Percentiles rank a stretch among this genome's conserved stretches.
These are phyloP conservation scores for Phodopus roborovskii DNA, from an alignment of 2,113 vertebrate genomes.

Conservation along the genomic window DNA sequence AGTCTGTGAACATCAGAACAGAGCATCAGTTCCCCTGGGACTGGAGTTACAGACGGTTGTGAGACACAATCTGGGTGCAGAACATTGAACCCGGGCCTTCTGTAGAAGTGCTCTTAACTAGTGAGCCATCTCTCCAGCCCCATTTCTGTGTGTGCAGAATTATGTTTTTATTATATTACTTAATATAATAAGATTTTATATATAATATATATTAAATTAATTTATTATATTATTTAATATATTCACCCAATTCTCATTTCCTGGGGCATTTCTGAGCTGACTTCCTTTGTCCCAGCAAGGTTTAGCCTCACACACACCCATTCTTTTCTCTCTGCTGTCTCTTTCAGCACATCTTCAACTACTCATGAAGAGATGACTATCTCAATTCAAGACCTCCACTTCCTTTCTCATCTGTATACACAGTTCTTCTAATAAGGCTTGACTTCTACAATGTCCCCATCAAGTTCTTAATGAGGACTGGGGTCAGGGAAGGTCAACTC, in stretches of 20 bases:
- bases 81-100: not conserved
- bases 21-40: not conserved
- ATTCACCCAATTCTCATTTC: not conserved
- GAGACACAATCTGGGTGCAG: not conserved
- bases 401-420: not conserved
- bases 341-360: not conserved
- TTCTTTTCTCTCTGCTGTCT: not conserved
- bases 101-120: not conserved
- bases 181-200: no score
- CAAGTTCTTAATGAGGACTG: not conserved
- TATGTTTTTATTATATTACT: no score
- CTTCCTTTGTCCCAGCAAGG: not conserved
- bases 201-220: no score
- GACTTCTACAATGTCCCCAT: not conserved
- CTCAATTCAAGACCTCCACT: not conserved
- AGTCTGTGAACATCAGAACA: not conserved
- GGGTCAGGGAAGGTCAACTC: no score
- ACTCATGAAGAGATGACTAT: not conserved
- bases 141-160: not conserved
- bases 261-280: not conserved
- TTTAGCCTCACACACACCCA: not conserved
- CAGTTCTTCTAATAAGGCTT: not conserved
- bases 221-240: not conserved
- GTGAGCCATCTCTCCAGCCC: not conserved
- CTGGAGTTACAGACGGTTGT: not conserved